Percentiles rank a stretch among this genome's conserved stretches.
Conservation (phyloP, 2,797 vertebrate genomes). For the Eulemur albifrons region DNA sequence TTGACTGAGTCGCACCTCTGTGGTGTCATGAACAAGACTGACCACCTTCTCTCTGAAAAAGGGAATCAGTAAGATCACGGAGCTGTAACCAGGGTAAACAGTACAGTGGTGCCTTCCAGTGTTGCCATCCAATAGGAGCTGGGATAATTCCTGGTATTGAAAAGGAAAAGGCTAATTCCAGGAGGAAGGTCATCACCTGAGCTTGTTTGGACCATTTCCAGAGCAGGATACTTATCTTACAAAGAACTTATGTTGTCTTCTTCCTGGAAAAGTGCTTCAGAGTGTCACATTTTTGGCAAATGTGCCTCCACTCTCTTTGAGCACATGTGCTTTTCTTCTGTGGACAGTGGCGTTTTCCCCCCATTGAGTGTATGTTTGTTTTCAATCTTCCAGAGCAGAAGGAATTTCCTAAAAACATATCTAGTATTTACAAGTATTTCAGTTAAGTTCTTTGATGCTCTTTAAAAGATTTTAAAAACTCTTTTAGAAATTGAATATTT, state of each 20-base stretch:
- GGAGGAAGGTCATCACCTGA: not conserved
- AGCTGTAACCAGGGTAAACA: fast-evolving
- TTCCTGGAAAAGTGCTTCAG: constrained; percentile 28
- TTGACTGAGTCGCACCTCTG: not conserved
- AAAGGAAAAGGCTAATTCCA: not conserved
- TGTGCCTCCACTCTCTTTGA: not conserved
- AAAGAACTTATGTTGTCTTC: constrained; percentile 34
- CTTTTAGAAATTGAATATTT: not conserved
- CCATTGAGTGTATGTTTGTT: not conserved
- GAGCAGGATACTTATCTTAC: not conserved
- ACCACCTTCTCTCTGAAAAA: not conserved
- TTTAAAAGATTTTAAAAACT: not conserved
- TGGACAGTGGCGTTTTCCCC: not conserved
- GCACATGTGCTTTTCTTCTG: constrained; percentile 1
- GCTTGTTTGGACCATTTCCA: not conserved
- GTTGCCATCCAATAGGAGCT: not conserved
- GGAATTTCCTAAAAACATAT: not conserved
- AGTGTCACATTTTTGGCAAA: not conserved
- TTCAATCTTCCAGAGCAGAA: not conserved
- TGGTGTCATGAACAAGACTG: not conserved
- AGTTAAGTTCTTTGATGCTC: not conserved
- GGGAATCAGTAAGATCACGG: no score
- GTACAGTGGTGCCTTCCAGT: not conserved
- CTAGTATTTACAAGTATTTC: not conserved
- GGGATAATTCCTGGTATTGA: not conserved